These are phyloP conservation scores for Chionomys nivalis DNA, from an alignment of 2,113 vertebrate genomes.

Conservation along the genomic window DNA sequence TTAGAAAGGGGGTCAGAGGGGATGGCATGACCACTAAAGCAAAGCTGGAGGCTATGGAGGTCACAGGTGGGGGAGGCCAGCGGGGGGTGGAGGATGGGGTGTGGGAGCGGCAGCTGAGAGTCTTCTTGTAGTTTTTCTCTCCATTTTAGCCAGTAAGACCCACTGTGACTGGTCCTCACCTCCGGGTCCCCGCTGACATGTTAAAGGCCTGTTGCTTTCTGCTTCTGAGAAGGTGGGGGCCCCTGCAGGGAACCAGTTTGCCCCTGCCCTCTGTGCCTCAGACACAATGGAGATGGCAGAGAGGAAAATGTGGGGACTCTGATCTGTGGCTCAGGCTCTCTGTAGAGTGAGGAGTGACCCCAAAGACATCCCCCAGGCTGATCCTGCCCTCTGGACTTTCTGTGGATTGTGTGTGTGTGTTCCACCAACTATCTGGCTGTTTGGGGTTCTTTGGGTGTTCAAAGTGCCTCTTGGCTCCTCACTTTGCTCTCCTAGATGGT, in stretches of 20 bases:
- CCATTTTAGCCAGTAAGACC: neutral
- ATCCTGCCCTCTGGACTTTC: neutral
- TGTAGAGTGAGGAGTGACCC: neutral
- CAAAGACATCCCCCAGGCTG: neutral
- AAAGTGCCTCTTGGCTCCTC: neutral
- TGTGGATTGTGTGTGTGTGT: neutral
- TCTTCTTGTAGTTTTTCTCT: neutral
- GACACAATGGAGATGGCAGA: too few species aligned
- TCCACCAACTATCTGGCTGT: neutral
- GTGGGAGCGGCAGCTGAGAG: neutral
- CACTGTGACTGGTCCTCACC: neutral
- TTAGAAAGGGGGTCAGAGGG: neutral
- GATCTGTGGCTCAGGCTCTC: neutral
- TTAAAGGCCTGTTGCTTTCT: neutral
- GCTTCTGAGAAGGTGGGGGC: neutral
- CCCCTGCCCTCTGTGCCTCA: neutral
- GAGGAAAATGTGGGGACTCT: neutral
- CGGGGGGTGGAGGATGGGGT: too few species aligned
- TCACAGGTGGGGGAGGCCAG: neutral
- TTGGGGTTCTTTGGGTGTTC: neutral
- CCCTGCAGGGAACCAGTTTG: neutral
- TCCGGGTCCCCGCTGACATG: too few species aligned
- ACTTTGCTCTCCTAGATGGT: neutral
- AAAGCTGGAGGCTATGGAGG: neutral
- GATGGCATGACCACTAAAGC: neutral